Evolutionary conservation across 92 coral and sea anemone species (phyloP), one percentile per base, ranked within the genome.

Genomic region (Zoanthus solanderi): DNA sequence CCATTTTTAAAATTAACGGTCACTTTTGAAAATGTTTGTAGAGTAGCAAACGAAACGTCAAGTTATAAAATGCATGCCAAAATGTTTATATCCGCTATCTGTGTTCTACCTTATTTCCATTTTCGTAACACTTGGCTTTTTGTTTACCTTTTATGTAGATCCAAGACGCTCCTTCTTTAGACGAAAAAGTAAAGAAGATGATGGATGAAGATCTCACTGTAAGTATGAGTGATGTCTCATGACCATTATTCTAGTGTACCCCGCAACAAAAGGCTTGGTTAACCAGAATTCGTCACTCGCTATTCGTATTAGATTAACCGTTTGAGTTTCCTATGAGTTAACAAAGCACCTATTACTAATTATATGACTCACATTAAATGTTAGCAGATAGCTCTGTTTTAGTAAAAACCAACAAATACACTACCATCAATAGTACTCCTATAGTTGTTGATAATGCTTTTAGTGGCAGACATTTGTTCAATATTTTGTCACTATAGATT

Each of bases 161-260:
- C 8, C 69, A 18, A 17, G 69, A 63, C 28, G 69, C 69, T 9
- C 69, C 69, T 16, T 63, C 69, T 63, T 23, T 63, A 17, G 69
- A 63, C n/a, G 69, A 63, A 63, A 63, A 63, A 63, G 69, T 63
- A 23, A 63, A 63, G 28, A 63, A 63, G 30, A 63, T 63, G 69
- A 63, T 63, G 6, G 69, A 63, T 18, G 69, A 63, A 63, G 69
- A 63, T 63, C 29, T 63, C 9, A 63, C 69, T n/a, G 69, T 63
- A 63, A 63, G 69, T 63, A 63, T 63, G 9, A n/a, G 1, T 71
- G 46, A 71, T 30, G 76, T 13, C 15, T 15, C 44, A 30, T 30
- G 48, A 29, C 2, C 17, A 2, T 71, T 71, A 17, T 5, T 63
- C 4, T 17, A 16, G n/a, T 63, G 9, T 18, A n/a, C 8, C 4